A percentile compares a stretch with the other conserved stretches of the same genome.
phyloP scores from a whole-genome alignment of 2,888 invertebrate genomes.

The Blomia tropicalis region DNA sequence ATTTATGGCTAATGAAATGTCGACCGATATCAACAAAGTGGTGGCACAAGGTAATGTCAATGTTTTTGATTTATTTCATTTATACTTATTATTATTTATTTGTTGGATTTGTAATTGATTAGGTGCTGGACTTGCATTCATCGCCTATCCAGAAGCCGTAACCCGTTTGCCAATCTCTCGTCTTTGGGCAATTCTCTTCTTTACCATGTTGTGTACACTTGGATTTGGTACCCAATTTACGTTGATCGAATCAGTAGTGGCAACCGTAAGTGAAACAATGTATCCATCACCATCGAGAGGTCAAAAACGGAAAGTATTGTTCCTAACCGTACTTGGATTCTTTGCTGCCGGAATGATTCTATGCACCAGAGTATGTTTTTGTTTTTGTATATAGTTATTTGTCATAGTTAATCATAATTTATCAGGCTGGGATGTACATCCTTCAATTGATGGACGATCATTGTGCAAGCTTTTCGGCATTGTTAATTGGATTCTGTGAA shows the following conservation, averaged over 20 bases:
- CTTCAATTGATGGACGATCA: constrained; percentile 59
- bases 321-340: constrained; percentile 48
- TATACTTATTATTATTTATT: not conserved
- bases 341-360: constrained; percentile 56
- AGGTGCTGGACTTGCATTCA: constrained; percentile 21
- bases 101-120: not conserved
- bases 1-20: constrained; percentile 57
- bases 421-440: constrained; percentile 52
- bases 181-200: constrained; percentile 63
- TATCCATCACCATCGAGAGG: not conserved
- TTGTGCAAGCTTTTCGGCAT: constrained; percentile 57
- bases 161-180: constrained; percentile 60
- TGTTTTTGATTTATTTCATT: too few species aligned
- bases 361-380: constrained; percentile 34
- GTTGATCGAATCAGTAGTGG: constrained; percentile 41
- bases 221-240: constrained; percentile 46
- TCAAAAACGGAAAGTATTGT: constrained; percentile 40
- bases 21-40: constrained; percentile 52
- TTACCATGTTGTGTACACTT: constrained; percentile 57
- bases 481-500: constrained; percentile 53
- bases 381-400: constrained; percentile 5
- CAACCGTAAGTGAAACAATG: constrained; percentile 39
- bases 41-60: constrained; percentile 51
- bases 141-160: constrained; percentile 63
- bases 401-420: constrained; percentile 21